These are phyloP conservation scores for Macrostomum cliftonense DNA, from an alignment of 2,888 invertebrate species.

Conservation along the genomic window DNA sequence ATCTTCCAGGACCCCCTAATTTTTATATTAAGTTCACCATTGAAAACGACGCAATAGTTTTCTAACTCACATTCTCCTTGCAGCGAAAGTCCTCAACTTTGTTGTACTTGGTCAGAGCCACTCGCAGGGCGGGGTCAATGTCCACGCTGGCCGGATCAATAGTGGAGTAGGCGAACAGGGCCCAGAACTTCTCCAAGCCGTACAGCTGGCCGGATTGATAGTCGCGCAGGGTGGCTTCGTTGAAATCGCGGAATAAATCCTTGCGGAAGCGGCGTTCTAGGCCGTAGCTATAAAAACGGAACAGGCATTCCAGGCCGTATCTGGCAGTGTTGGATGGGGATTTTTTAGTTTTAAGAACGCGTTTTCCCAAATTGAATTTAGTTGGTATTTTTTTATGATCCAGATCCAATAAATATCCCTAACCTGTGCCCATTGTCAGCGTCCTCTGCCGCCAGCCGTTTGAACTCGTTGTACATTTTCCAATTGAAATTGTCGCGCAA, in stretches of 20 bases:
- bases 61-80: too few relatives aligned
- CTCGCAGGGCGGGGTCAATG: constrained; percentile 33
- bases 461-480: constrained; percentile 92
- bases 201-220: constrained; percentile 79
- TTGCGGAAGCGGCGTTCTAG: constrained; percentile 82
- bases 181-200: constrained; percentile 97
- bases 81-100: constrained; percentile 16
- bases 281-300: constrained; percentile 93
- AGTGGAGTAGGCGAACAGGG: constrained; percentile 72
- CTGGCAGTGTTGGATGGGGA: constrained; percentile 41
- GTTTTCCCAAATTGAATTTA: too few relatives aligned
- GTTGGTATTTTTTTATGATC: too few relatives aligned
- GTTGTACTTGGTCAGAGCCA: constrained; percentile 38
- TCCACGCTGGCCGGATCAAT: constrained; percentile 14
- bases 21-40: too few relatives aligned
- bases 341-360: too few relatives aligned
- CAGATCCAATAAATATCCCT: too few relatives aligned
- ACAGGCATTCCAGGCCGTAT: constrained; percentile 50
- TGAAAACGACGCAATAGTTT: too few relatives aligned
- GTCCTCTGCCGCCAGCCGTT: constrained; percentile 71
- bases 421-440: constrained; percentile 56
- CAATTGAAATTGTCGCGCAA: constrained; percentile 89
- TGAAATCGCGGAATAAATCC: constrained; percentile 86
- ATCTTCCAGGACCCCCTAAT: too few relatives aligned
- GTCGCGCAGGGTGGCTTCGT: constrained; percentile 70